Conservation (phyloP, 1,140 invertebrate species). For the Heliconius nattereri region DNA sequence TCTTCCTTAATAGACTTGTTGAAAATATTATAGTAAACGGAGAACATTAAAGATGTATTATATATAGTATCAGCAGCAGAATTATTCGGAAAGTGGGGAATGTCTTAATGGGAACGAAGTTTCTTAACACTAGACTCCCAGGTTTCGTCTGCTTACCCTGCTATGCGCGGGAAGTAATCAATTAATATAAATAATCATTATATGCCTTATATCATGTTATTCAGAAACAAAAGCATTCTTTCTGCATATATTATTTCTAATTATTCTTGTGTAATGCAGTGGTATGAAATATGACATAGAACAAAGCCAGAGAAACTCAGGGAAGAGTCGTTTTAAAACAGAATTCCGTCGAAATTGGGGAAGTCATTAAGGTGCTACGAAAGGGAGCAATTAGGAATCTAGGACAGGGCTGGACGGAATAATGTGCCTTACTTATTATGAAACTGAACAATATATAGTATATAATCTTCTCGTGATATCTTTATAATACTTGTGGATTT, state of each 20-base stretch:
- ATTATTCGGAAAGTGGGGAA: too few relatives aligned
- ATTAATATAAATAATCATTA: too few relatives aligned
- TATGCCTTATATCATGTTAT: not conserved
- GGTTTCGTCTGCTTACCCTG: too few relatives aligned
- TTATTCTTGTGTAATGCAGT: conserved; percentile 30
- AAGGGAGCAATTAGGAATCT: conserved; percentile 66
- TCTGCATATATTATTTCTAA: conserved; percentile 27
- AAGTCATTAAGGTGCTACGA: conserved; percentile 66
- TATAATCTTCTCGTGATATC: conserved; percentile 15
- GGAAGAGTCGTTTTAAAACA: conserved; percentile 56
- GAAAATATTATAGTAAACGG: too few relatives aligned
- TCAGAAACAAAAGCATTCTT: conserved; percentile 18
- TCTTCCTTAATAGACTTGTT: too few relatives aligned
- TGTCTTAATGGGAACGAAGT: too few relatives aligned
- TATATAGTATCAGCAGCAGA: too few relatives aligned
- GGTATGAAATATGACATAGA: conserved; percentile 35
- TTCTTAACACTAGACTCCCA: too few relatives aligned
- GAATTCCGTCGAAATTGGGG: conserved; percentile 61
- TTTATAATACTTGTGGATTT: not conserved
- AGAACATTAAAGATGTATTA: too few relatives aligned
- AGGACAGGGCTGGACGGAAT: conserved; percentile 45
- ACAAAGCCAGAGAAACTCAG: conserved; percentile 38
- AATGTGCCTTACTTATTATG: conserved; percentile 36
- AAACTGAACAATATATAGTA: conserved; percentile 32
- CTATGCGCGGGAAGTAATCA: too few relatives aligned